Evolutionary conservation across 2,113 vertebrate species (phyloP), one percentile per base, ranked within the genome.

Genomic region (Nycticryphes semicollaris): DNA sequence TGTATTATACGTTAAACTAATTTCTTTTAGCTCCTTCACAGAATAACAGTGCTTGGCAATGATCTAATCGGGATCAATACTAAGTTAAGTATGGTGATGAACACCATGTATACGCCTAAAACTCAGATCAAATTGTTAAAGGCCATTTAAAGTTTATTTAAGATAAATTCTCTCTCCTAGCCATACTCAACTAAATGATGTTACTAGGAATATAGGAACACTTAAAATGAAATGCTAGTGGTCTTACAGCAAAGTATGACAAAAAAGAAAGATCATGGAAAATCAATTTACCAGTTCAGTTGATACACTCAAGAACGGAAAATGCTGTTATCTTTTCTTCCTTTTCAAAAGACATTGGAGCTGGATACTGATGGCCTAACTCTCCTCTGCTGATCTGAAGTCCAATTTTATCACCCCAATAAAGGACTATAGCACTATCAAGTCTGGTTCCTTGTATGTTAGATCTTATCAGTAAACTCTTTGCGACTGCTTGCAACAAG

Each of bases 231-330:
- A 92, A 87, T 53, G 39, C 27, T 77, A 57, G 6, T 37, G 62
- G 86, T 89, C 66, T 89, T 64, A 90, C 24, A 78, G 73, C 6
- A 64, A 93, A 82, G n/a, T 66, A 92, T 43, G 45, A 90, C 48
- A 92, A 89, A 87, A 89, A 83, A 73, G 22, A 69, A 96, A 94
- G 79, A 78, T 35, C 76, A 90, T 2, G 16, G 76, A 93, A 93
- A 93, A 84, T 91, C 35, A 87, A 82, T 97, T 97, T 97, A 95
- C 90, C 95, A 94, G 84, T 90, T 90, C 89, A 93, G 90, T 24
- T 90, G 85, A 90, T 78, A 70, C 17, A 93, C 16, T 76, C 82
- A 90, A 86, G 90, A 96, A 95, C 0, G 14, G 72, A 93, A 92
- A 93, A 90, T 69, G 64, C 47, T 77, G 73, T 87, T 90, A 90